Conservation (phyloP, 2,797 vertebrate species). For the Naso thynnoides region DNA sequence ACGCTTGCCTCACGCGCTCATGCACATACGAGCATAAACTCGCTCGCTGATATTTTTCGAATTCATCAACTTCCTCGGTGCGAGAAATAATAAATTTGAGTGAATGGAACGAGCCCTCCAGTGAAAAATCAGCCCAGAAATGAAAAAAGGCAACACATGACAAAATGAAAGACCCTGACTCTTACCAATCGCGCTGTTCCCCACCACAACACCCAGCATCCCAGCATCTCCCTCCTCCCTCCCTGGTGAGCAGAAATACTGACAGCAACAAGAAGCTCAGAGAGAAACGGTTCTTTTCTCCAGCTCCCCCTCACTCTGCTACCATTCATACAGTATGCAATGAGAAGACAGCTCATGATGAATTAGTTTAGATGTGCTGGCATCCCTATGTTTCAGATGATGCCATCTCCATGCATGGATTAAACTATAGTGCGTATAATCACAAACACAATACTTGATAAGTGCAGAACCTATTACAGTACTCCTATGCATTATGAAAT, state of each 20-base stretch:
- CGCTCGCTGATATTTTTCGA: constrained; percentile 58
- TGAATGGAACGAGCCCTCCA: constrained; percentile 70
- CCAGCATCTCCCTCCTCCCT: constrained; percentile 10
- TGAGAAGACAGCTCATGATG: constrained; percentile 20
- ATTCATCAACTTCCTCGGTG: constrained; percentile 75
- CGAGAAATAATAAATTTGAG: constrained; percentile 76
- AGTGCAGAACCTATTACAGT: constrained; percentile 20
- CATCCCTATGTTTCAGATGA: constrained; percentile 10
- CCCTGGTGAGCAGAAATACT: constrained; percentile 49
- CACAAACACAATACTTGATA: constrained; percentile 24
- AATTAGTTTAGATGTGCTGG: constrained; percentile 30
- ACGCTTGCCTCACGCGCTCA: constrained; percentile 36
- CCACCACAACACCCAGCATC: constrained; percentile 17
- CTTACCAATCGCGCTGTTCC: constrained; percentile 45
- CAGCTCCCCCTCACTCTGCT: constrained; percentile 6
- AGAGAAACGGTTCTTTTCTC: constrained; percentile 41
- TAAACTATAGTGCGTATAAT: constrained; percentile 4
- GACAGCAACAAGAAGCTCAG: constrained; percentile 48
- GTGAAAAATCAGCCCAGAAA: constrained; percentile 68
- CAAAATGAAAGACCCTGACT: constrained; percentile 69
- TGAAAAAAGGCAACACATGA: constrained; percentile 65
- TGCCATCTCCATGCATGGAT: constrained; percentile 25
- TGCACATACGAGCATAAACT: constrained; percentile 35
- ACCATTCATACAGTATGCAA: constrained; percentile 43
- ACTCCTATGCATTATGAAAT: constrained; percentile 34